phyloP scores from a whole-genome alignment of 2,113 vertebrate genomes.

The Myotis lucifugus region DNA sequence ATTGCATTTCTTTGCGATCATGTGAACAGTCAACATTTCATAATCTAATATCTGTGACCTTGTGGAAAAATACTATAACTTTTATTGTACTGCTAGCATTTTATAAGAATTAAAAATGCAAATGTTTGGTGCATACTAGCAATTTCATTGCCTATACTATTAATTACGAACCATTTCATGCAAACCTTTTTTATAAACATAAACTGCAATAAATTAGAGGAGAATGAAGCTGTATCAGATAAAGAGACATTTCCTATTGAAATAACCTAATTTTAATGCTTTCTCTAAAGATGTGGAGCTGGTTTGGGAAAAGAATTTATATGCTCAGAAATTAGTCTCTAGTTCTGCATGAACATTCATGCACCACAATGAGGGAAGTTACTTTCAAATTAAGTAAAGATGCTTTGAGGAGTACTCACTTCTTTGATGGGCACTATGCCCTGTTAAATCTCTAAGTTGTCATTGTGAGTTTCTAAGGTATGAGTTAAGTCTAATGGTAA shows the following conservation, averaged over 20 bases:
- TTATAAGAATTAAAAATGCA: constrained; percentile 14
- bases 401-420: background rate
- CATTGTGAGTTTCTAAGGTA: background rate
- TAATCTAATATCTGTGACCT: background rate
- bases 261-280: background rate
- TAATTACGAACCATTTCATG: background rate
- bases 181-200: background rate
- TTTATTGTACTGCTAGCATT: background rate
- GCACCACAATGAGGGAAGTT: background rate
- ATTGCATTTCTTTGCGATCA: constrained; percentile 30
- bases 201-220: background rate
- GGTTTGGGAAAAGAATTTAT: background rate
- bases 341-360: background rate
- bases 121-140: background rate
- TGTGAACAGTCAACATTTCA: constrained; percentile 42
- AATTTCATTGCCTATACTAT: background rate
- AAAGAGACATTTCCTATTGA: background rate
- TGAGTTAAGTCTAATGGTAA: background rate
- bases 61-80: background rate
- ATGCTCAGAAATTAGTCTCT: background rate
- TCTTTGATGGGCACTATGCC: background rate
- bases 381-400: background rate
- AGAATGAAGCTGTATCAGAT: background rate
- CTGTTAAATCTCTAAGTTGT: background rate
- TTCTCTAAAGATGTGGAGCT: background rate